phyloP scores from a whole-genome alignment of 30 jellyfish, hydroid and myxozoan species.

The Aurelia sp. region DNA sequence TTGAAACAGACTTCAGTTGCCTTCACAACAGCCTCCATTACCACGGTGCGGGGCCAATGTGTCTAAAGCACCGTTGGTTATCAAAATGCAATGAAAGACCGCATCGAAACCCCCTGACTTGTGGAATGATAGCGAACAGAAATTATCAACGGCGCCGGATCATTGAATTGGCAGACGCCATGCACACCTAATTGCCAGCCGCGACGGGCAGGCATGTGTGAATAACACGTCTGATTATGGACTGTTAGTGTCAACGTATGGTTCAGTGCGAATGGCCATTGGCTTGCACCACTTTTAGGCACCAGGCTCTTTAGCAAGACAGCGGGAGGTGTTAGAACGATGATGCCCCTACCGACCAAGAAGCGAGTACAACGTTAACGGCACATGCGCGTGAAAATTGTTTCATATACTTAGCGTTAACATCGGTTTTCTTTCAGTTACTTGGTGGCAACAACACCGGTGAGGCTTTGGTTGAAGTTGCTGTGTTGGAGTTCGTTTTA shows the following conservation, averaged over 20 bases:
- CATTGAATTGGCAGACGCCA: conserved; percentile 87
- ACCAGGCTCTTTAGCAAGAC: conserved; percentile 60
- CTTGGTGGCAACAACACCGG: not conserved
- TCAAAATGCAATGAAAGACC: not conserved
- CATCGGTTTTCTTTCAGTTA: conserved; percentile 4
- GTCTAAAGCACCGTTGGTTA: not conserved
- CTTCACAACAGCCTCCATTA: no score
- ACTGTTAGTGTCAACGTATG: conserved; percentile 58
- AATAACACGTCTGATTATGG: conserved; percentile 70
- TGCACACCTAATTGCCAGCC: conserved; percentile 89
- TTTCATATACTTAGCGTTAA: not conserved
- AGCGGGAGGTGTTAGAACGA: not conserved
- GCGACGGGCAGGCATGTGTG: conserved; percentile 85
- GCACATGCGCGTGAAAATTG: not conserved
- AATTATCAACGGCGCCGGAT: conserved; percentile 79
- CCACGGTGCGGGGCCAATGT: no score
- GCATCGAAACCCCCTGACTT: conserved; percentile 45
- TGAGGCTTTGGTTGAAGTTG: no score
- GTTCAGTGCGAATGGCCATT: conserved; percentile 19
- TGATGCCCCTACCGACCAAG: not conserved
- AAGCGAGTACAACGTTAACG: not conserved
- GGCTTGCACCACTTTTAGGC: conserved; percentile 45
- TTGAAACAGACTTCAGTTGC: no score
- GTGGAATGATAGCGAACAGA: conserved; percentile 47
- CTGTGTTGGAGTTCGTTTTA: no score